Percentiles rank a stretch among this genome's conserved stretches.
Conservation (phyloP, 2,113 vertebrate species). For the Colius striatus region DNA sequence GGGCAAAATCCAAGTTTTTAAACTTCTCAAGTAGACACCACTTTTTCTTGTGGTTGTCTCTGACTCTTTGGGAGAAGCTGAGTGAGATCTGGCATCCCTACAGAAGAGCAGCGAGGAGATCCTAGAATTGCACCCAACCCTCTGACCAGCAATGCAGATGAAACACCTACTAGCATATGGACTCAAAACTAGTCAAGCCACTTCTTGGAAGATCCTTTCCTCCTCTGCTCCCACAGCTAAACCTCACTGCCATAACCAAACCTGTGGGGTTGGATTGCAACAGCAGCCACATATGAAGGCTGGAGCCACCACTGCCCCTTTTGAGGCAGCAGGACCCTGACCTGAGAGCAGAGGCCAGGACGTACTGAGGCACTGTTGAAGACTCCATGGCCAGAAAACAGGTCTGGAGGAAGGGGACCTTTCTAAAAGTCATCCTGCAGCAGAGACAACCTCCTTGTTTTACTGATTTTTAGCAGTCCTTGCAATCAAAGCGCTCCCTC, state of each 20-base stretch:
- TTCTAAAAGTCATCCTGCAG: background rate
- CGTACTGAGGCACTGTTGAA: background rate
- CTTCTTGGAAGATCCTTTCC: background rate
- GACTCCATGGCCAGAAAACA: background rate
- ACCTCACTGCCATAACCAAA: background rate
- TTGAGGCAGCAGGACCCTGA: accelerated
- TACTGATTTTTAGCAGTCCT: background rate
- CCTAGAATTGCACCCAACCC: background rate
- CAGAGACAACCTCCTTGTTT: background rate
- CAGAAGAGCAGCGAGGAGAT: background rate
- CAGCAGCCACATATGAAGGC: background rate
- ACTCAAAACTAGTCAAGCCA: background rate
- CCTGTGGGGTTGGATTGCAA: background rate
- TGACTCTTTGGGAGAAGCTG: background rate
- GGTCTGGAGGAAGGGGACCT: background rate
- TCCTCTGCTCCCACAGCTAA: background rate
- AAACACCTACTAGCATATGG: background rate
- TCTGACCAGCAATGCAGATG: background rate
- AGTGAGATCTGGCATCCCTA: background rate
- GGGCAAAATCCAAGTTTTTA: background rate
- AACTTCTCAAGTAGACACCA: background rate
- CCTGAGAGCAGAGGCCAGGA: background rate
- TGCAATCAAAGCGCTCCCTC: background rate
- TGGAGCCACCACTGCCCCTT: background rate
- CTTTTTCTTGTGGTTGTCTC: background rate